Conservation (phyloP, 2,888 invertebrate species). For the Serrognathus titanus region DNA sequence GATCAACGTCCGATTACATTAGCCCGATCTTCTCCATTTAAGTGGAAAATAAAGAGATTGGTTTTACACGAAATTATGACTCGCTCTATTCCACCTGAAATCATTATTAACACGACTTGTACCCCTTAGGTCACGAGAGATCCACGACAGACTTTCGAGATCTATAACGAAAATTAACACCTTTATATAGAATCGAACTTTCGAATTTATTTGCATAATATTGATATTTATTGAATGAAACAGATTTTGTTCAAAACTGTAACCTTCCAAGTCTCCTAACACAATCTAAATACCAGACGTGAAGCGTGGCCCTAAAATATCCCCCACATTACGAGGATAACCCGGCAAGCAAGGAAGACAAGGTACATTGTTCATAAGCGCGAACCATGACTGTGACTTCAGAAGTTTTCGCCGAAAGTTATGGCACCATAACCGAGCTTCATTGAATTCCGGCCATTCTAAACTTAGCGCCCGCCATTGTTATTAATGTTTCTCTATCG, state of each 20-base stretch:
- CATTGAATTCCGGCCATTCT: constrained; percentile 21
- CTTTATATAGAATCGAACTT: too few species aligned
- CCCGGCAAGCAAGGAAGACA: constrained; percentile 9
- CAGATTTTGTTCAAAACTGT: too few species aligned
- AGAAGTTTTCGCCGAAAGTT: constrained; percentile 19
- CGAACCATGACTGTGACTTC: constrained; percentile 19
- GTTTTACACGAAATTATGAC: background rate
- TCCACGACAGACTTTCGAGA: too few species aligned
- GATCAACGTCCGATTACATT: constrained; percentile 19
- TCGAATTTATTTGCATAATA: too few species aligned
- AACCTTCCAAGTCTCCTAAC: too few species aligned
- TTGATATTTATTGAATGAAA: too few species aligned
- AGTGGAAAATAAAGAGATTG: background rate
- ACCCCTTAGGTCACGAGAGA: too few species aligned
- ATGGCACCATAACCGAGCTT: constrained; percentile 15
- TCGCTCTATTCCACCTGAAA: too few species aligned
- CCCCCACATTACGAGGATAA: constrained; percentile 14
- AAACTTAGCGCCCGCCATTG: constrained; percentile 17
- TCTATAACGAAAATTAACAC: too few species aligned
- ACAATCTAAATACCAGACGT: too few species aligned
- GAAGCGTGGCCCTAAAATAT: constrained; percentile 6
- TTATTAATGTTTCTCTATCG: constrained; percentile 17
- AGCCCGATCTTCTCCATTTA: constrained; percentile 9
- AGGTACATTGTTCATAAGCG: constrained; percentile 20
- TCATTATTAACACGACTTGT: too few species aligned